phyloP scores from a whole-genome alignment of 2,113 vertebrate species.

The Ancistrus triradiatus region DNA sequence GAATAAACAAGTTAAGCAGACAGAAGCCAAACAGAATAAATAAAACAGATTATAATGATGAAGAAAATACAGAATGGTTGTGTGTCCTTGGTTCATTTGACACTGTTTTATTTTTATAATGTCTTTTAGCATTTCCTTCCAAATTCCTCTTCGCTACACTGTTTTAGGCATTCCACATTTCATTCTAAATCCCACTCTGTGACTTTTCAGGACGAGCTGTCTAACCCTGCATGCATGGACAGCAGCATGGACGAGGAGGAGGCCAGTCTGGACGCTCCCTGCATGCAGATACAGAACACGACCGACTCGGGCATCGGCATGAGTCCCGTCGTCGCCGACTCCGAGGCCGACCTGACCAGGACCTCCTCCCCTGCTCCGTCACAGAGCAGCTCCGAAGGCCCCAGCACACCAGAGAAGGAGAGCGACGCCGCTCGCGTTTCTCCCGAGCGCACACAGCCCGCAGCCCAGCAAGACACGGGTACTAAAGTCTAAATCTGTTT shows the following conservation, averaged over 20 bases:
- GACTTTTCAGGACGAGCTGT: slow-evolving; percentile 60
- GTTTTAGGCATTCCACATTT: too few relatives aligned
- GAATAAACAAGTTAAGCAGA: too few relatives aligned
- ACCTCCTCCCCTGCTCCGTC: slow-evolving; percentile 9
- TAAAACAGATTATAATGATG: too few relatives aligned
- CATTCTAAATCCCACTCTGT: not conserved
- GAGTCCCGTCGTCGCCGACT: slow-evolving; percentile 33
- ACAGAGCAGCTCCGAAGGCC: slow-evolving; percentile 23
- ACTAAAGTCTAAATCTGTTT: too few relatives aligned
- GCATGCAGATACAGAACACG: slow-evolving; percentile 27
- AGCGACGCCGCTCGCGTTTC: not conserved
- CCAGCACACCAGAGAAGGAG: slow-evolving; percentile 25
- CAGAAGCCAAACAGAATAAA: too few relatives aligned
- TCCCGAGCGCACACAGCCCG: slow-evolving; percentile 5
- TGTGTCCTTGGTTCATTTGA: too few relatives aligned
- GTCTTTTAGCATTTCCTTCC: too few relatives aligned
- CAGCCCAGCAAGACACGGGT: slow-evolving; percentile 29
- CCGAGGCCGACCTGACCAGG: slow-evolving; percentile 5
- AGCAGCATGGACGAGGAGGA: slow-evolving; percentile 71
- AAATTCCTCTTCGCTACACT: too few relatives aligned
- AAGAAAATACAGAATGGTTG: too few relatives aligned
- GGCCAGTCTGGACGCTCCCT: slow-evolving; percentile 66
- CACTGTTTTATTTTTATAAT: too few relatives aligned
- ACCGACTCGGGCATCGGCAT: slow-evolving; percentile 41
- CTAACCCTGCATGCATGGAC: slow-evolving; percentile 67